A percentile compares a stretch with the other conserved stretches of the same genome.
phyloP scores from a whole-genome alignment of 2,113 vertebrate genomes.

The Percina caprodes region DNA sequence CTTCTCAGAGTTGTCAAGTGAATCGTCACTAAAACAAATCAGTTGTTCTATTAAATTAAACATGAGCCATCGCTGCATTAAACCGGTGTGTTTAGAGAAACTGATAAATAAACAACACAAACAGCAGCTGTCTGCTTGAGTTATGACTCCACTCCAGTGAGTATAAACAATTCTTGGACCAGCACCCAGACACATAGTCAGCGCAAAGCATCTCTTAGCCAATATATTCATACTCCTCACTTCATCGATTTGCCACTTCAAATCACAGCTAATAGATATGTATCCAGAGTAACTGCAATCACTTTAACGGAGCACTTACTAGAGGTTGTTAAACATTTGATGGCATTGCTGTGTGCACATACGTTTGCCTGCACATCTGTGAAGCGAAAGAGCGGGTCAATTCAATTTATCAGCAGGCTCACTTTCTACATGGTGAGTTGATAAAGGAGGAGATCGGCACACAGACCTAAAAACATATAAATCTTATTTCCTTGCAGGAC shows the following conservation, averaged over 20 bases:
- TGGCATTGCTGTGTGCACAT: constrained; percentile 41
- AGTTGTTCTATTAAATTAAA: constrained; percentile 49
- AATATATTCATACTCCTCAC: constrained; percentile 70
- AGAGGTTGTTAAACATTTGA: constrained; percentile 79
- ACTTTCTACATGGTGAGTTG: constrained; percentile 86
- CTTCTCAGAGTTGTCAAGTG: background rate
- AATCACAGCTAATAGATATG: constrained; percentile 84
- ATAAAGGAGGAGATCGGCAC: constrained; percentile 85
- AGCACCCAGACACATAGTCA: constrained; percentile 20
- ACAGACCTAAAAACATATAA: constrained; percentile 85
- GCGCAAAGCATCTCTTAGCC: constrained; percentile 61
- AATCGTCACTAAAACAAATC: constrained; percentile 28
- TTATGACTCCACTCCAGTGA: constrained; percentile 47
- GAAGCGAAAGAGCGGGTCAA: constrained; percentile 60
- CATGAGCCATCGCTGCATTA: constrained; percentile 37
- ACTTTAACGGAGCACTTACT: constrained; percentile 76
- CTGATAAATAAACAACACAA: constrained; percentile 38
- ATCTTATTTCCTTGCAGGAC: constrained; percentile 86
- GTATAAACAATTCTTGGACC: constrained; percentile 62
- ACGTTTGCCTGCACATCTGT: background rate
- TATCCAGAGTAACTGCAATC: constrained; percentile 75
- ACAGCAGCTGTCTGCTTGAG: constrained; percentile 59
- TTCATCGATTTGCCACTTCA: constrained; percentile 80
- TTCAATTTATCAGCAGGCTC: constrained; percentile 87
- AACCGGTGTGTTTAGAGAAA: constrained; percentile 28